phyloP scores from a whole-genome alignment of 2,888 invertebrate species.

The Lydus trimaculatus region DNA sequence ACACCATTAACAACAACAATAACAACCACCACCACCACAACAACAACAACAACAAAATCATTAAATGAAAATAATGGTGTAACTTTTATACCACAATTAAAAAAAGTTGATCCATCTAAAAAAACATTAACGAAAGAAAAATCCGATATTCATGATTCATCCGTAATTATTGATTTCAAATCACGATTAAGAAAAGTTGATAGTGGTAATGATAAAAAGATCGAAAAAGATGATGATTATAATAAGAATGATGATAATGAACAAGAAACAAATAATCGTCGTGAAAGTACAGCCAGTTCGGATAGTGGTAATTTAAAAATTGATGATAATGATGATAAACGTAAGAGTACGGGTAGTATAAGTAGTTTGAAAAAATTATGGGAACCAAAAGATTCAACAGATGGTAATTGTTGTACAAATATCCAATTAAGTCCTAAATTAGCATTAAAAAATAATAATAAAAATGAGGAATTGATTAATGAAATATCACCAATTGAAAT shows the following conservation, averaged over 20 bases:
- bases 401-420: conserved; percentile 55
- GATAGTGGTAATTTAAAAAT: conserved; percentile 59
- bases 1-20: conserved; percentile 35
- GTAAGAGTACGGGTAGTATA: conserved; percentile 91
- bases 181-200: conserved; percentile 84
- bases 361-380: conserved; percentile 91
- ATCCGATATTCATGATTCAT: conserved; percentile 64
- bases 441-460: conserved; percentile 62
- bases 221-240: conserved; percentile 55
- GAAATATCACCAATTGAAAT: conserved; percentile 57
- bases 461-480: conserved; percentile 58
- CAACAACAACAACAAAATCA: conserved; percentile 15
- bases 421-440: conserved; percentile 73
- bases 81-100: conserved; percentile 72
- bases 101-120: conserved; percentile 75
- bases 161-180: conserved; percentile 82
- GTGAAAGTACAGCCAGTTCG: conserved; percentile 60
- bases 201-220: conserved; percentile 59
- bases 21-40: conserved; percentile 29
- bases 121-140: conserved; percentile 64
- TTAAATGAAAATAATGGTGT: conserved; percentile 46
- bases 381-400: conserved; percentile 78
- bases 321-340: conserved; percentile 81
- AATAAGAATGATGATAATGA: conserved; percentile 44
- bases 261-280: conserved; percentile 56